A percentile compares a stretch with the other conserved stretches of the same genome.
These are phyloP conservation scores for Torymus aiolomorphi DNA, from an alignment of 2,888 invertebrate species.

Conservation along the genomic window DNA sequence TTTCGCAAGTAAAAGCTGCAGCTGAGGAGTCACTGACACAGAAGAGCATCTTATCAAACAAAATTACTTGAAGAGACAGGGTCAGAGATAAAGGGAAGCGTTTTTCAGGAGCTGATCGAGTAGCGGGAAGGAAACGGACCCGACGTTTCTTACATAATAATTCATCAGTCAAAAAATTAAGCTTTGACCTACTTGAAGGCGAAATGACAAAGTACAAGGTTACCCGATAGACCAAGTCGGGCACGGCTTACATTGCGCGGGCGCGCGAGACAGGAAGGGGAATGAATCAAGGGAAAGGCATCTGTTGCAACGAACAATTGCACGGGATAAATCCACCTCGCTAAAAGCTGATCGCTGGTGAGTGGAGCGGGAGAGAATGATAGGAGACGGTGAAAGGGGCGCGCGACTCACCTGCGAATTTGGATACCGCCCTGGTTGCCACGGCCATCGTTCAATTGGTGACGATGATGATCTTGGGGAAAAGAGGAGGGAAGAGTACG, in stretches of 20 bases:
- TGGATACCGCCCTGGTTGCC: constrained; percentile 72
- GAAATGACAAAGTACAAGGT: constrained; percentile 46
- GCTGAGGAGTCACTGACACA: no score
- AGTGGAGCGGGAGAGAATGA: neutral
- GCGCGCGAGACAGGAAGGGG: neutral
- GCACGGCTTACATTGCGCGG: neutral
- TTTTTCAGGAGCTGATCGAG: neutral
- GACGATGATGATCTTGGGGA: constrained; percentile 43
- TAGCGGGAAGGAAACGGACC: constrained; percentile 31
- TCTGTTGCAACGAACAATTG: neutral
- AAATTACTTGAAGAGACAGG: neutral
- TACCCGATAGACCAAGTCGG: constrained; percentile 28
- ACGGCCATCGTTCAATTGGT: constrained; percentile 71
- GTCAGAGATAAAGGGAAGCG: neutral
- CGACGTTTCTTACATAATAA: constrained; percentile 67
- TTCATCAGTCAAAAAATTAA: constrained; percentile 58
- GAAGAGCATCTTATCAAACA: neutral
- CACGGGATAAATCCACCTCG: neutral
- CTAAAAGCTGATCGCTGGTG: no score
- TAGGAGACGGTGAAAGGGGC: constrained; percentile 9
- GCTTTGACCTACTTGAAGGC: constrained; percentile 49
- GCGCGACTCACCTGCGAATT: constrained; percentile 70
- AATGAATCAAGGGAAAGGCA: neutral
- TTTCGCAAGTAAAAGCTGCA: no score
- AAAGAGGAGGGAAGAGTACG: constrained; percentile 42